Base-by-base conservation (phyloP, 2,888 invertebrate species). In the Hydrotaea cyrtoneurina region DNA sequence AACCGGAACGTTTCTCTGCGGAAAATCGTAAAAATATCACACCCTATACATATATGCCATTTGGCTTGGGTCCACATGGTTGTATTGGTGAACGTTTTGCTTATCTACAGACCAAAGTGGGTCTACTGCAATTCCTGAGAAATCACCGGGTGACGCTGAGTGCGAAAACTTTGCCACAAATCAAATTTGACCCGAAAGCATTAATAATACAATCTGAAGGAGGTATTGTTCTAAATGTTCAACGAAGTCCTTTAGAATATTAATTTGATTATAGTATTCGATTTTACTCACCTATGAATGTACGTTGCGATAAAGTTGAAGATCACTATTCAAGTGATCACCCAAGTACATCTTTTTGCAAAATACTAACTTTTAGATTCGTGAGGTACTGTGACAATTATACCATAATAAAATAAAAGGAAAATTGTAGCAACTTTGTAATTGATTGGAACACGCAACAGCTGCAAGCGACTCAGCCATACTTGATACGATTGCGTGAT, bases 51-150 rank as follows among this genome's bases (percentile, higher is more conserved):
- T 92, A 92, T 83, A 89, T 93, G 88, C 93, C 93, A 23, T 93
- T 93, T 66, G 93, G 92, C 10, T 85, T 89, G 55, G 93, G 93
- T 31, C 92, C 92, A 11, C 92, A 92, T 74, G 90, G 89, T 57
- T 93, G 93, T 80, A 92, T 93, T 78, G 92, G 93, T 0, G 92
- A 92, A 87, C 90, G 93, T 2, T 91, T 92, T 79, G 92, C 90
- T 0, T 85, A 90, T 59, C 77, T 92, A 1, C 92, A 92, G 83
- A 89, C 90, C 0, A 93, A 93, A 87, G 89, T 92, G 72, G 93
- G 93, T 0, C 84, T 93, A 43, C 89, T 92, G 2, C 88, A 91
- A 64, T 88, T 93, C 74, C 86, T 92, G 55, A 89, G 90, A 13
- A 91, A 91, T 83, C 92, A 92, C 88, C 87, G 88, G 78, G 90